A percentile compares a stretch with the other conserved stretches of the same genome.
Conservation (phyloP, 2,113 vertebrate species). For the Nyctibius bracteatus region DNA sequence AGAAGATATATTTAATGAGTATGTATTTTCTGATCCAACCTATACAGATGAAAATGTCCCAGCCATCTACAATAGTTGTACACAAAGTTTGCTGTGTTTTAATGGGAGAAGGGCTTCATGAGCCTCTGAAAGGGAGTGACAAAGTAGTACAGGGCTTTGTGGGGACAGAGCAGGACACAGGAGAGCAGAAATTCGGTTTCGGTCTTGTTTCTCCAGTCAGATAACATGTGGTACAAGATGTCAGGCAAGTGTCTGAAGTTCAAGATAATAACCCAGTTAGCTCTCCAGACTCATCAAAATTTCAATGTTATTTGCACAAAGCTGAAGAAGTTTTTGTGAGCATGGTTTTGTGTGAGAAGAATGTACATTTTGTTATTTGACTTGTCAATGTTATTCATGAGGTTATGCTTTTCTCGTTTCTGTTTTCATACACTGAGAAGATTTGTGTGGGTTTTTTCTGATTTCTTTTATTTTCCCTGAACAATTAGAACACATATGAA, state of each 20-base stretch:
- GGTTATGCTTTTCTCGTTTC: neutral
- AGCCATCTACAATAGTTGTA: neutral
- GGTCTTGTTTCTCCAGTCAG: neutral
- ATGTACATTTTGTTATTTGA: neutral
- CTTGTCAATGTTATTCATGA: neutral
- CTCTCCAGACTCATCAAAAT: neutral
- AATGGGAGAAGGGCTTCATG: neutral
- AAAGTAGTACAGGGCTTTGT: fast-evolving
- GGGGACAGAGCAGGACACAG: fast-evolving
- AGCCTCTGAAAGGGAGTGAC: neutral
- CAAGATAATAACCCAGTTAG: neutral
- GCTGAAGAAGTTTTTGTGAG: neutral
- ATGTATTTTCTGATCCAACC: neutral
- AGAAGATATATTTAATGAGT: neutral
- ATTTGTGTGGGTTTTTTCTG: neutral
- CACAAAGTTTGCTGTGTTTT: neutral
- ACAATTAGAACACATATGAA: neutral
- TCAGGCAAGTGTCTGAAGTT: neutral
- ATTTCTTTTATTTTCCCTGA: neutral
- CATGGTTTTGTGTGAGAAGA: neutral
- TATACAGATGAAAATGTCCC: neutral
- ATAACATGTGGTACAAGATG: neutral
- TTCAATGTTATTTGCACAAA: neutral
- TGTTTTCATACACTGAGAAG: neutral
- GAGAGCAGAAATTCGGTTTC: neutral